phyloP scores from a whole-genome alignment of 2,888 invertebrate species.

The Lottia gigantea region DNA sequence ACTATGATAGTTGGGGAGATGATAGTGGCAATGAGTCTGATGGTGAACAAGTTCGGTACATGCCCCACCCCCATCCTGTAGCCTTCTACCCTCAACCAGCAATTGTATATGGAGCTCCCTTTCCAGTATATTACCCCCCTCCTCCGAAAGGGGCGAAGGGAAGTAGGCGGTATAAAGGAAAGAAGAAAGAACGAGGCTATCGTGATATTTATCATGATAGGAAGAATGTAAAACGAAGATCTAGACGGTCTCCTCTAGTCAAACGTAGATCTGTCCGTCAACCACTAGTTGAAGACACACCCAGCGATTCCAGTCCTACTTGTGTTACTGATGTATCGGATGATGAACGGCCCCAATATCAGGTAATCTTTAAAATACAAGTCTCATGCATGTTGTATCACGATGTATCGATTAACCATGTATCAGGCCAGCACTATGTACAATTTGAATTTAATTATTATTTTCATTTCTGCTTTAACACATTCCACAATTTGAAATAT shows the following conservation, averaged over 20 bases:
- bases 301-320: not conserved
- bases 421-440: too few species aligned
- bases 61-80: conserved; percentile 45
- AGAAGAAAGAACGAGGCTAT: conserved; percentile 9
- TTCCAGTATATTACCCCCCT: conserved; percentile 55
- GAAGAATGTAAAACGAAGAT: not conserved
- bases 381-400: too few species aligned
- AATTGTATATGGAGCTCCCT: conserved; percentile 51
- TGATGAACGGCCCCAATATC: not conserved
- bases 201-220: conserved; percentile 10
- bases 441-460: too few species aligned
- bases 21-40: conserved; percentile 47
- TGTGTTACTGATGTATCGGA: not conserved
- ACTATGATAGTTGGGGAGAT: conserved; percentile 60
- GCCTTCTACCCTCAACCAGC: conserved; percentile 36
- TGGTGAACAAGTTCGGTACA: conserved; percentile 39
- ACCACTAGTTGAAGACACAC: not conserved
- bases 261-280: not conserved
- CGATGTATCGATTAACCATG: too few species aligned
- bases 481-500: too few species aligned
- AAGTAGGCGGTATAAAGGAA: not conserved
- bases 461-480: too few species aligned
- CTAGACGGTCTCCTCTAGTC: not conserved
- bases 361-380: conserved; percentile 6
- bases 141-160: conserved; percentile 40